Percentiles rank a stretch among this genome's conserved stretches.
These are phyloP conservation scores for Aphis craccivora DNA, from an alignment of 1,140 invertebrate species.

Conservation along the genomic window DNA sequence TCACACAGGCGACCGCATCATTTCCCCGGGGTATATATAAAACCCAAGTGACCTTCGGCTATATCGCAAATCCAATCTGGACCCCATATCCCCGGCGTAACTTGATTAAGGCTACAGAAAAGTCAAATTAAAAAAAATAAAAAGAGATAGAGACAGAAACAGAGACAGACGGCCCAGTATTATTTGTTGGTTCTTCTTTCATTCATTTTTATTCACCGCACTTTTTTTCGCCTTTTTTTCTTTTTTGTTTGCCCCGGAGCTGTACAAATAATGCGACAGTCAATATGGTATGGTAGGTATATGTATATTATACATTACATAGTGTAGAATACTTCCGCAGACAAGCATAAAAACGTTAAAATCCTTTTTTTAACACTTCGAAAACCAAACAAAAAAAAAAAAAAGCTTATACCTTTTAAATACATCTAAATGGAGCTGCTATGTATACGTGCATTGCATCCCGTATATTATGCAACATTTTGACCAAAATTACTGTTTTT, in stretches of 20 bases:
- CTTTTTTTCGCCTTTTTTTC: not conserved
- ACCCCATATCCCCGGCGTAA: conserved; percentile 43
- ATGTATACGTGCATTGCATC: not conserved
- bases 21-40: conserved; percentile 9
- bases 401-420: not conserved
- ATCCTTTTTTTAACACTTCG: not conserved
- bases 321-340: not conserved
- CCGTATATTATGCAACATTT: not conserved
- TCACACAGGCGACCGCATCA: conserved; percentile 51
- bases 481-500: not conserved
- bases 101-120: conserved; percentile 40
- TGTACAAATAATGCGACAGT: not conserved
- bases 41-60: conserved; percentile 56
- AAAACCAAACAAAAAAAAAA: not conserved
- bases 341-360: not conserved
- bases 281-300: not conserved
- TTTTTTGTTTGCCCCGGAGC: not conserved
- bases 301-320: too few relatives aligned
- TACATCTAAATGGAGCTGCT: not conserved
- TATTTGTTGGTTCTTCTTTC: conserved; percentile 6
- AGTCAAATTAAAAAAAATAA: conserved; percentile 54
- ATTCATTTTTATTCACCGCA: not conserved
- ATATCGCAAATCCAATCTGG: conserved; percentile 56
- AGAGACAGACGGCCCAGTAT: not conserved
- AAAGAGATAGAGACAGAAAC: not conserved